Conservation (phyloP, 1,140 invertebrate genomes). For the Diuraphis noxia region DNA sequence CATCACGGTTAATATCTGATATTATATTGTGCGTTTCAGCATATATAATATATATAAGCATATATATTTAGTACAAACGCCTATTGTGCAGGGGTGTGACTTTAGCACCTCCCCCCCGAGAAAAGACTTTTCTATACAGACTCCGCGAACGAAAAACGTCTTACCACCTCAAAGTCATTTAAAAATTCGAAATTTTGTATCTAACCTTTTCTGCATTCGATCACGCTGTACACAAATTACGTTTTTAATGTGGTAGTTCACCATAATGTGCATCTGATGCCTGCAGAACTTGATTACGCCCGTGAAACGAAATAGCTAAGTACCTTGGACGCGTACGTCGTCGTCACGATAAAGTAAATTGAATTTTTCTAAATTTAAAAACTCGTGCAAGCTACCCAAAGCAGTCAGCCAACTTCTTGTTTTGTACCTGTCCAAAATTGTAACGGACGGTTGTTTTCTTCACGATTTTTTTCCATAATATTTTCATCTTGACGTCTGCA, state of each 20-base stretch:
- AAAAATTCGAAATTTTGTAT: no score
- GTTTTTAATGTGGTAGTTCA: no score
- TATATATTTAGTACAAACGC: not conserved
- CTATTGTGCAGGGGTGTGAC: not conserved
- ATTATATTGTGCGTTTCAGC: no score
- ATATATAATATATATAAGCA: no score
- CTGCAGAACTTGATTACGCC: no score
- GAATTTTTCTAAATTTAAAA: slow-evolving; percentile 4
- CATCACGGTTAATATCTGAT: not conserved
- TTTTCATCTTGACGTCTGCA: not conserved
- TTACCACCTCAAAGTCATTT: no score
- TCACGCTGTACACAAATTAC: no score
- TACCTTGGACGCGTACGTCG: not conserved
- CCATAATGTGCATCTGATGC: no score
- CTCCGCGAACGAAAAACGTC: no score
- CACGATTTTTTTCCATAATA: not conserved
- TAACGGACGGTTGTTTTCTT: not conserved
- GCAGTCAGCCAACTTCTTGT: not conserved
- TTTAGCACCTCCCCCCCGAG: not conserved
- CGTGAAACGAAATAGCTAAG: not conserved
- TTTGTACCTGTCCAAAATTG: not conserved
- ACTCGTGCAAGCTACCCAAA: not conserved
- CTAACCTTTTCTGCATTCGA: no score
- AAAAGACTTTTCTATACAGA: not conserved
- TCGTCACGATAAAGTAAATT: not conserved